Evolutionary conservation across 2,797 vertebrate species (phyloP), one percentile per base, ranked within the genome.

Genomic region (Sebastes ruberrimus): DNA sequence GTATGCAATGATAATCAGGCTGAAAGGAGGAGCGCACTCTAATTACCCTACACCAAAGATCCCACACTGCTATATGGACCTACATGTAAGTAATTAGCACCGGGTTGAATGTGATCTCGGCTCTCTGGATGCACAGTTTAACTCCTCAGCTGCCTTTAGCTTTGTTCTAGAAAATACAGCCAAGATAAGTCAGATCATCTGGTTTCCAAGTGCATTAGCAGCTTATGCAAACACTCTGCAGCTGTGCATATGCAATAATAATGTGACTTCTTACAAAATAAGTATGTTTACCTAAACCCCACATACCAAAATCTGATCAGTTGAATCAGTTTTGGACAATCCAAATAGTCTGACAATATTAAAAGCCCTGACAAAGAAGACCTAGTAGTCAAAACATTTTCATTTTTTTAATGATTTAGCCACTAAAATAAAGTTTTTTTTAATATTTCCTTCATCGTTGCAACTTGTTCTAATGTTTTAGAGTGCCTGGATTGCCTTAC

Each of bases 1-100:
- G 64, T 59, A 65, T 62, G 83, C 60, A 80, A 38, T 80, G 79
- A 88, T 85, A 89, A 87, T 89, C 68, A 65, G 55, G 60, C 74
- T 59, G 64, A 78, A 74, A 82, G 78, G 76, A 74, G 72, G 71
- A 74, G 67, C 35, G 62, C 60, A 38, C 71, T 65, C 72, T 77
- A 74, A 76, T 82, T 82, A 84, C 73, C 71, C 63, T 67, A 46
- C 65, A 71, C 62, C 57, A 77, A 85, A 88, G 72, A 86, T 13
- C 74, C 70, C 74, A 85, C 77, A 73, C 60, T 22, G 55, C 61
- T 35, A 14, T 33, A 72, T 6, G 52, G 80, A 72, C 14, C 57
- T 59, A 56, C 52, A 55, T 49, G 68, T 5, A 33, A 60, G 67
- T 80, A 75, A 87, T 88, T 76, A 78, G 85, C 75, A 27, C 65